Base-by-base conservation (phyloP, 2,797 vertebrate species). In the Oreochromis mossambicus region DNA sequence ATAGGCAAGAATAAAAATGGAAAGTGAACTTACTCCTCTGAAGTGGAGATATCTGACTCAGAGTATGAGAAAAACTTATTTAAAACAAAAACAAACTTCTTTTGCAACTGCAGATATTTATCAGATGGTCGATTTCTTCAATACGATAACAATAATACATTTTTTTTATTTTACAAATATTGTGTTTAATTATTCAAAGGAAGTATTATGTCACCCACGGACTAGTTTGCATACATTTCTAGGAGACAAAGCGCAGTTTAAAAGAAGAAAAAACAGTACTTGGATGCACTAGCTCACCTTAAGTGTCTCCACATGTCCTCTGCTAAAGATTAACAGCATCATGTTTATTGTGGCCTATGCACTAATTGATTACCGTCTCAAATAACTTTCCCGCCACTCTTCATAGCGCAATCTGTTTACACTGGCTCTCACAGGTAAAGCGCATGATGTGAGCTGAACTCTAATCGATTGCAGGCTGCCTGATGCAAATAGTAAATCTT, bases 401-500 rank as follows among this genome's bases (percentile, higher is more conserved):
- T 79, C 46, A 78, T 79, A 78, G 29, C 43, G 52, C 34, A 56
- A 11, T 56, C 36, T 83, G 29, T 70, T 92, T 83, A 88, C 86
- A 78, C 14, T 75, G 26, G 54, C 83, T 90, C 51, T 48, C 34
- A 32, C 32, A 48, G 50, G 21, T 85, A 55, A 88, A 78, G 24
- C 3, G 2, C 4, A 7, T 75, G 70, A 75, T 78, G 55, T 86
- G 68, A 85, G 56, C 51, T 29, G 41, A 83, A 85, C 87, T 90
- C 52, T 83, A 81, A 93, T 95, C 88, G 29, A 96, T 95, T 88
- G 63, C 19, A 81, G 88, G 84, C 77, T 12, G 43, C 84, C 84
- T 54, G 77, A 88, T 90, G 81, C 91, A 83, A 86, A 91, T 80
- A 86, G 84, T 95, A 92, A 94, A 95, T 95, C 94, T 94, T 91